Evolutionary conservation across 92 coral and sea anemone genomes (phyloP).

Genomic region (Muricea muricata): DNA sequence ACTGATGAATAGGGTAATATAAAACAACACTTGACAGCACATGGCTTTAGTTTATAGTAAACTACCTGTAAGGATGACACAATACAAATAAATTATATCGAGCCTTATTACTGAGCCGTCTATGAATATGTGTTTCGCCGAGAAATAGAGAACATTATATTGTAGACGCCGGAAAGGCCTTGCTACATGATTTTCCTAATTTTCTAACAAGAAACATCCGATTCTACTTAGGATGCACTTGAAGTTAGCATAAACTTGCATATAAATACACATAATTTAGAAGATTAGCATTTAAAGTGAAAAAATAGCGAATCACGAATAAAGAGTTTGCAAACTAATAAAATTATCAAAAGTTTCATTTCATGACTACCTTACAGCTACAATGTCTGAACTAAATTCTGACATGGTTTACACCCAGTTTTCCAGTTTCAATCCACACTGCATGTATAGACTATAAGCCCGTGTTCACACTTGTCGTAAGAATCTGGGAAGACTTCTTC

Average conservation of each 20-base stretch:
- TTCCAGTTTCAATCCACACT: too few relatives aligned
- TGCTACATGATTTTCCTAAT: not conserved
- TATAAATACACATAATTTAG: not conserved
- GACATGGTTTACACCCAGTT: too few relatives aligned
- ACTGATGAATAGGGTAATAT: not conserved
- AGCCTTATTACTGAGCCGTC: not conserved
- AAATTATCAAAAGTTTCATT: not conserved
- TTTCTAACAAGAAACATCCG: not conserved
- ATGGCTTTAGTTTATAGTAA: slow-evolving; percentile 18
- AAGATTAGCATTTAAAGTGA: not conserved
- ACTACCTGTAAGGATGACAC: not conserved
- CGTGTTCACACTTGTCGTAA: too few relatives aligned
- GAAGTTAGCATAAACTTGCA: not conserved
- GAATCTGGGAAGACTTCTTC: too few relatives aligned
- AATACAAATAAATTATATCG: not conserved
- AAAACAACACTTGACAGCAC: not conserved
- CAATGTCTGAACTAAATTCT: too few relatives aligned
- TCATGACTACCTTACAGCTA: too few relatives aligned
- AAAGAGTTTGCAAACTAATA: not conserved
- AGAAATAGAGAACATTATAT: not conserved
- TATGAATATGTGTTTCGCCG: not conserved
- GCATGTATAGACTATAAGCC: too few relatives aligned
- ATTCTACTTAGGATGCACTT: not conserved
- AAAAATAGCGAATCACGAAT: not conserved
- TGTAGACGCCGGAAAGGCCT: not conserved